A percentile compares a stretch with the other conserved stretches of the same genome.
Conservation (phyloP, 2,888 invertebrate species). For the Agrochola circellaris region DNA sequence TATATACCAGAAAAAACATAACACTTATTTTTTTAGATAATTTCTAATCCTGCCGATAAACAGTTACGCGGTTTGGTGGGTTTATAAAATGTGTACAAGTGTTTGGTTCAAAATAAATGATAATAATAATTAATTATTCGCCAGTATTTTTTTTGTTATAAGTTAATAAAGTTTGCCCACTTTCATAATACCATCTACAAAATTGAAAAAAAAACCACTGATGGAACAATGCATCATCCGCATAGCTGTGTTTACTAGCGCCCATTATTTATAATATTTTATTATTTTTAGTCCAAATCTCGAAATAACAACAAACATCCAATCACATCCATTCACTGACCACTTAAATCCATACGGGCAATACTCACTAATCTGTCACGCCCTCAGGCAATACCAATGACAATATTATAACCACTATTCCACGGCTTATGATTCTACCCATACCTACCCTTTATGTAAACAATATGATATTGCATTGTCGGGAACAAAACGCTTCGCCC, state of each 20-base stretch:
- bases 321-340: constrained; percentile 23
- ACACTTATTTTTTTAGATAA: no score
- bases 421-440: constrained; percentile 42
- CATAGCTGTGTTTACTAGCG: neutral
- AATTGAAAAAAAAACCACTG: neutral
- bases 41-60: no score
- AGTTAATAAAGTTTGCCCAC: no score
- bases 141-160: neutral
- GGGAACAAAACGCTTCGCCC: constrained; percentile 36
- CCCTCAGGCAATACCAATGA: constrained; percentile 51
- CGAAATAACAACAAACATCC: constrained; percentile 10
- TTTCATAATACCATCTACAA: no score
- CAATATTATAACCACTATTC: constrained; percentile 47
- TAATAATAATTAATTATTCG: neutral
- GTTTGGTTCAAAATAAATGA: neutral
- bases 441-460: constrained; percentile 59
- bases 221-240: neutral
- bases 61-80: no score
- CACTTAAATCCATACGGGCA: constrained; percentile 35
- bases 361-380: constrained; percentile 31
- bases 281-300: neutral
- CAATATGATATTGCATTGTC: constrained; percentile 59
- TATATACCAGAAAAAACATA: no score
- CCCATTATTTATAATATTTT: neutral
- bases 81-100: neutral